phyloP scores from a whole-genome alignment of 2,113 vertebrate species.

The Bos javanicus region DNA sequence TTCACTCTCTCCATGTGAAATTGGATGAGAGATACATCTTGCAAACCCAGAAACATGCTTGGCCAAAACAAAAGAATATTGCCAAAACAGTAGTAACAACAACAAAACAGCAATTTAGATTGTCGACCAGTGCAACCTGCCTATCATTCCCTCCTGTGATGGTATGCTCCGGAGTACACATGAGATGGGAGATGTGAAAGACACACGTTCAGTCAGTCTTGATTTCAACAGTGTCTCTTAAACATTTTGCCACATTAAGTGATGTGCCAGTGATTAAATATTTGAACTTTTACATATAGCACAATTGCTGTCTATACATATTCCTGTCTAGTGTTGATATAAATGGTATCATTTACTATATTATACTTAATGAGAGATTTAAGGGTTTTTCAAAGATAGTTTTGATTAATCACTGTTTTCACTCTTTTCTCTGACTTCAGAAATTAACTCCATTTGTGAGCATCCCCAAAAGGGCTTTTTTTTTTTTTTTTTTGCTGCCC shows the following conservation, averaged over 20 bases:
- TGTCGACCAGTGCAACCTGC: neutral
- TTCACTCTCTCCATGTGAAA: neutral
- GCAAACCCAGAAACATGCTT: neutral
- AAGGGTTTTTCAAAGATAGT: neutral
- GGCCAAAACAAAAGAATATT: neutral
- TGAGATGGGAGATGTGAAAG: neutral
- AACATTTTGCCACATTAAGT: neutral
- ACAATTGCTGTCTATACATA: neutral
- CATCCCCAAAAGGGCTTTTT: neutral
- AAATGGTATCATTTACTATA: neutral
- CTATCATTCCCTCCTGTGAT: neutral
- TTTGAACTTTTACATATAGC: neutral
- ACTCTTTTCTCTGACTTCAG: neutral
- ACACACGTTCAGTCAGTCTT: neutral
- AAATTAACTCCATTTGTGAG: neutral
- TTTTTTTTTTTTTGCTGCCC: neutral
- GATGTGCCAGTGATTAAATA: neutral
- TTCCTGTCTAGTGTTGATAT: neutral
- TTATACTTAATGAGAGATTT: neutral
- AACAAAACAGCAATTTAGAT: neutral
- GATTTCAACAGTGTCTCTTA: neutral
- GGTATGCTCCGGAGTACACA: fast-evolving
- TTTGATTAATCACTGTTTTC: neutral
- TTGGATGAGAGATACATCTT: neutral
- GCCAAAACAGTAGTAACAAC: neutral